phyloP scores from a whole-genome alignment of 2,888 invertebrate species.

The Ochropleura plecta region DNA sequence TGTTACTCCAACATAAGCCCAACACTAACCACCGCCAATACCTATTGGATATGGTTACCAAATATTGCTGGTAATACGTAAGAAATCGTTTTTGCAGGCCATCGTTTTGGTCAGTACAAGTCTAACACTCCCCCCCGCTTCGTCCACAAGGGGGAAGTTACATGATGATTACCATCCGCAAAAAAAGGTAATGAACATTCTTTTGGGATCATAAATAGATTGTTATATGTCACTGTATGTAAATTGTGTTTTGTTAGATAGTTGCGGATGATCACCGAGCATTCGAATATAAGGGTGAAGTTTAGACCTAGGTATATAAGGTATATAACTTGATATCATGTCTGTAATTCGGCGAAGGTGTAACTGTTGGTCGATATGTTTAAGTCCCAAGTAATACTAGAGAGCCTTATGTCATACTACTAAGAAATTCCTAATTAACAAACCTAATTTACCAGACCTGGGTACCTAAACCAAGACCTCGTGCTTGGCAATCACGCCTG shows the following conservation, averaged over 20 bases:
- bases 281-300: too few species aligned
- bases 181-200: too few species aligned
- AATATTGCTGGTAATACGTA: conserved; percentile 27
- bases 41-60: conserved; percentile 49
- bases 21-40: conserved; percentile 42
- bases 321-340: background rate
- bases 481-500: background rate
- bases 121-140: too few species aligned
- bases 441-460: background rate
- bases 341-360: background rate
- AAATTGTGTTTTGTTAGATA: too few species aligned
- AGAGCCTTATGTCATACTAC: background rate
- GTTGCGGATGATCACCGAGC: too few species aligned
- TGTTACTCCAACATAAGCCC: conserved; percentile 23
- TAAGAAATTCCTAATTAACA: background rate
- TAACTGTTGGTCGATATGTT: background rate
- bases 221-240: too few species aligned
- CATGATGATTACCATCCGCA: too few species aligned
- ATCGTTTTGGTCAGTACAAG: background rate
- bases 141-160: too few species aligned
- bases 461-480: background rate
- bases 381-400: background rate
- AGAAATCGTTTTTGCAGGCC: conserved; percentile 37
- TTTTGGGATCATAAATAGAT: too few species aligned
- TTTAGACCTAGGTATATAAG: too few species aligned